Conservation (phyloP, 2,797 vertebrate genomes). For the Melanotaenia nigrans region DNA sequence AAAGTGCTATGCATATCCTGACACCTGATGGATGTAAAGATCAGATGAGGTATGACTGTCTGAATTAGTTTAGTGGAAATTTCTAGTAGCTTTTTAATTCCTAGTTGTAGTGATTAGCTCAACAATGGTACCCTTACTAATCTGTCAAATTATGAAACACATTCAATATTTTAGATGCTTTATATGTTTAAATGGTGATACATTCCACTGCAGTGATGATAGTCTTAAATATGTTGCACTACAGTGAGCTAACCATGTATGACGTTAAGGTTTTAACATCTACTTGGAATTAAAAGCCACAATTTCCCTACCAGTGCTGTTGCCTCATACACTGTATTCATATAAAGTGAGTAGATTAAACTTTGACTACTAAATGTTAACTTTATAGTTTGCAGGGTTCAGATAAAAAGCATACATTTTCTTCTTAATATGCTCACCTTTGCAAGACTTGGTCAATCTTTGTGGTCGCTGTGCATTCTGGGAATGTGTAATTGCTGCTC, state of each 20-base stretch:
- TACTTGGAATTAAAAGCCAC: constrained; percentile 19
- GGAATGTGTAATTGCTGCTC: constrained; percentile 46
- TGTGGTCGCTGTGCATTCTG: constrained; percentile 40
- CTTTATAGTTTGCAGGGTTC: constrained; percentile 19
- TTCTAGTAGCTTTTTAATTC: constrained; percentile 1
- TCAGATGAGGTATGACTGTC: background rate
- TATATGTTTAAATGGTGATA: constrained; percentile 26
- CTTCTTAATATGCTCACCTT: constrained; percentile 1
- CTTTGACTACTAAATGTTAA: constrained; percentile 21
- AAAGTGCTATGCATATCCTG: constrained; percentile 25
- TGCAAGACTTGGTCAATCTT: constrained; percentile 13
- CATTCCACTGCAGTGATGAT: constrained; percentile 58
- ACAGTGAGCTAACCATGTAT: constrained; percentile 18
- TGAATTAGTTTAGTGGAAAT: background rate
- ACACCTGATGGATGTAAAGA: constrained; percentile 15
- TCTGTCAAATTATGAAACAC: constrained; percentile 23
- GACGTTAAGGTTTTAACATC: constrained; percentile 29
- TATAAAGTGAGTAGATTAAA: background rate
- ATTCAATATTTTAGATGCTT: constrained; percentile 17
- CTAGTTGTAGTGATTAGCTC: constrained; percentile 16
- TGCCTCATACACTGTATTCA: constrained; percentile 20
- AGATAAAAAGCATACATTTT: background rate
- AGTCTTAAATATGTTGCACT: constrained; percentile 49
- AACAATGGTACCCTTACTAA: constrained; percentile 17
- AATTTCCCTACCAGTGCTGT: constrained; percentile 39